Percentiles rank a stretch among this genome's conserved stretches.
Evolutionary conservation across 2,113 vertebrate genomes (phyloP).

Genomic region (Peromyscus maniculatus): DNA sequence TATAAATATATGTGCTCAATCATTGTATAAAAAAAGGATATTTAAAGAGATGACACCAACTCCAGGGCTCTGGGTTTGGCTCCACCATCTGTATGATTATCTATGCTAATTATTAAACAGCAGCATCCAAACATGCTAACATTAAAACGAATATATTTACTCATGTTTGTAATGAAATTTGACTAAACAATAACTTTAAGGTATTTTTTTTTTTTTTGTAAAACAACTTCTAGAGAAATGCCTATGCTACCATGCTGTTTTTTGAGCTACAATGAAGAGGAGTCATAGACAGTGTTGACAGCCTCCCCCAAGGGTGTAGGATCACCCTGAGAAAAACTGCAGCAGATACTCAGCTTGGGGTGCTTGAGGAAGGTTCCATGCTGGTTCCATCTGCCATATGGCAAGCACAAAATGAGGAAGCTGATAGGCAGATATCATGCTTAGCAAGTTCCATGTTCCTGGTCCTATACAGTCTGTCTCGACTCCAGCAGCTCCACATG

Average conservation of each 20-base stretch:
- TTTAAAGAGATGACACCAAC: background rate
- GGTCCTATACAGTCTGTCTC: background rate
- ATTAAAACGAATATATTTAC: background rate
- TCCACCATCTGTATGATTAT: background rate
- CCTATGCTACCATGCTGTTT: accelerated
- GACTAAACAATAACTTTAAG: background rate
- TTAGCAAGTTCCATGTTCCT: too few species aligned
- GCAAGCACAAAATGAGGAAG: background rate
- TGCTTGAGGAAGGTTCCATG: background rate
- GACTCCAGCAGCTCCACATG: accelerated
- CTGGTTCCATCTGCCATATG: background rate
- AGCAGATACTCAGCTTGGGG: background rate
- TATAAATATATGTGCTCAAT: background rate
- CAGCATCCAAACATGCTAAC: background rate
- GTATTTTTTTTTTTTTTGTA: background rate
- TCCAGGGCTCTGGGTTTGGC: too few species aligned
- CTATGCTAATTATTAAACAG: background rate
- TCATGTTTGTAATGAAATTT: background rate
- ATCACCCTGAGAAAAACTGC: accelerated
- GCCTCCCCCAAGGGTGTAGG: background rate
- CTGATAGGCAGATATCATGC: accelerated
- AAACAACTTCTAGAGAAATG: background rate
- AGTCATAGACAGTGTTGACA: accelerated
- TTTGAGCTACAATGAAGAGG: accelerated
- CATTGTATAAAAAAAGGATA: too few species aligned